Evolutionary conservation across 2,797 vertebrate species (phyloP).

Genomic region (Lates japonicus): DNA sequence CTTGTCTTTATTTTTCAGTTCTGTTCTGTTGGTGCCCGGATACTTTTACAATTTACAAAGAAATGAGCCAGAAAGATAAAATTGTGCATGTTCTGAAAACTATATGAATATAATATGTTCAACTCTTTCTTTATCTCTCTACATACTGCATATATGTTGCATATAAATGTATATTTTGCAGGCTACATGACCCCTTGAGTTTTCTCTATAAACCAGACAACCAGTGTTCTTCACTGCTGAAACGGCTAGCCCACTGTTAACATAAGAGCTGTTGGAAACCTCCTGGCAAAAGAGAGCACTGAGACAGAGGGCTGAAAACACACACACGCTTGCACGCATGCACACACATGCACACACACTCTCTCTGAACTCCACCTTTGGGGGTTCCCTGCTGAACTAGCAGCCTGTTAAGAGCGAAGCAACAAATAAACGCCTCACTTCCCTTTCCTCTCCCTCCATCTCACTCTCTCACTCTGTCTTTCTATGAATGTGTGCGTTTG

Average conservation of each 20-base stretch:
- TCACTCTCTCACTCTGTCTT: slow-evolving; percentile 64
- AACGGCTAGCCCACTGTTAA: slow-evolving; percentile 56
- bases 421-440: slow-evolving; percentile 84
- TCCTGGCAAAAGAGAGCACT: slow-evolving; percentile 69
- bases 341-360: slow-evolving; percentile 45
- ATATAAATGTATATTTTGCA: slow-evolving; percentile 32
- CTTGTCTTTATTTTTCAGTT: slow-evolving; percentile 21
- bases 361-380: slow-evolving; percentile 80
- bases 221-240: slow-evolving; percentile 44
- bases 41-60: not conserved
- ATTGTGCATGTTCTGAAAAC: not conserved
- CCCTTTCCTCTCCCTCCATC: slow-evolving; percentile 70
- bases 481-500: slow-evolving; percentile 49
- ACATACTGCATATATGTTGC: not conserved
- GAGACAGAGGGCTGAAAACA: slow-evolving; percentile 51
- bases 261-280: slow-evolving; percentile 73
- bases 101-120: not conserved
- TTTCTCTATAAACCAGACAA: slow-evolving; percentile 56
- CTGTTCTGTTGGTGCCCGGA: not conserved
- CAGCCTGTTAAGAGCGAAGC: slow-evolving; percentile 79
- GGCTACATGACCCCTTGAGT: slow-evolving; percentile 45
- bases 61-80: slow-evolving; percentile 13
- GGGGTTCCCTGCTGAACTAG: slow-evolving; percentile 75
- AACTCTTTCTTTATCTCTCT: not conserved
- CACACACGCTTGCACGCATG: slow-evolving; percentile 37